Base-by-base conservation (phyloP, 1,140 invertebrate species). In the Solen grandis region DNA sequence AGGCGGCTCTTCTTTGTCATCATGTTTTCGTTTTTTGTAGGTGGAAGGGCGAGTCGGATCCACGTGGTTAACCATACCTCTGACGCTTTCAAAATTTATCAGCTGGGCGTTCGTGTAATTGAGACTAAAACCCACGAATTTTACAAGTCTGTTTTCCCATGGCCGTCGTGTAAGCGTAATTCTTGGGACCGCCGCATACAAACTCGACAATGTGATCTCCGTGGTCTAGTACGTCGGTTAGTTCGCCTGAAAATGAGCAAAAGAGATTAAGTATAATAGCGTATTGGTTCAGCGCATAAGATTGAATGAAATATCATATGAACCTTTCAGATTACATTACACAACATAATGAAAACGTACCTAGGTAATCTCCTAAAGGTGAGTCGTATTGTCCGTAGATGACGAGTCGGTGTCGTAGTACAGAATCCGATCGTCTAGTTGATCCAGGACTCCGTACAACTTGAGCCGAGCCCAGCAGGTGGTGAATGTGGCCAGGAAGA, bases 381-480 rank as follows among this genome's bases (percentile, higher is more conserved):
- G 66, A 60, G 52, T 63, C 60, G 27, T 33, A 63, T 29, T 63
- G 10, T 8, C 60, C 87, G 92, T 29, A 92, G 86, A 27, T 89
- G 59, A 22, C 84, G 76, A 85, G 81, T 93, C 92, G 4, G 92
- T 93, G 68, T 93, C 92, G 41, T 83, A 90, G 74, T 93, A 93
- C 2, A 92, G 60, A 3, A 88, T 88, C 27, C 85, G 38, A 2
- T 82, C 36, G 13, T 83, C 84, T n/a, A 93, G 65, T 33, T 81
- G 59, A 73, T 91, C 86, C 5, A 93, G 62, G 68, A 90, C 86
- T 16, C 73, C 59, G 55, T 92, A 93, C 1, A 93, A 83, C 77
- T 92, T 89, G 14, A 93, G 55, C 10, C 92, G 65, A 0, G 92
- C 92, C 66, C 91, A 88, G 19, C 89, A 85, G 0, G 92, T 93